A percentile compares a stretch with the other conserved stretches of the same genome.
phyloP scores from a whole-genome alignment of 1,140 invertebrate genomes.

The Tenebrio molitor region DNA sequence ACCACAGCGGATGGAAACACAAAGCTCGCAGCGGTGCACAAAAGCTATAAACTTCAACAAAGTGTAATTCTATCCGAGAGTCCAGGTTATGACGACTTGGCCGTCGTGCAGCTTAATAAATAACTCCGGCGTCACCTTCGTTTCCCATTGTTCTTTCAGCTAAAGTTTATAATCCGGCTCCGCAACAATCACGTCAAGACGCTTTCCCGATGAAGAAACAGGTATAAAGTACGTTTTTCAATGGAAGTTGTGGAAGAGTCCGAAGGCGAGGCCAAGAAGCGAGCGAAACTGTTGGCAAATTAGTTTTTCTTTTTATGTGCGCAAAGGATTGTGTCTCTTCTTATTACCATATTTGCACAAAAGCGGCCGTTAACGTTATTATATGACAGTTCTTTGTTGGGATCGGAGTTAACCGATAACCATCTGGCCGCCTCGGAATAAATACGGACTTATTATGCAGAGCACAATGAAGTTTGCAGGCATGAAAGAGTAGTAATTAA shows the following conservation, averaged over 20 bases:
- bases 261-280: not conserved
- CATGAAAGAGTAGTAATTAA: conserved; percentile 40
- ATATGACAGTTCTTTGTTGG: conserved; percentile 38
- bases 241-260: not conserved
- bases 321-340: conserved; percentile 4
- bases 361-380: conserved; percentile 29
- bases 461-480: not conserved
- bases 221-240: conserved; percentile 1
- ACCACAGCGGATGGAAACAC: not conserved
- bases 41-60: conserved; percentile 14
- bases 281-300: not conserved
- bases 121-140: not conserved
- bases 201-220: conserved; percentile 22
- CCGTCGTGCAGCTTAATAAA: conserved; percentile 27
- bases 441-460: conserved; percentile 6
- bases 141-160: conserved; percentile 15
- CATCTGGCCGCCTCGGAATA: conserved; percentile 16
- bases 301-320: conserved; percentile 7
- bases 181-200: conserved; percentile 3
- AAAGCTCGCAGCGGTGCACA: not conserved
- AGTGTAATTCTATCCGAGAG: conserved; percentile 25
- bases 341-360: conserved; percentile 42
- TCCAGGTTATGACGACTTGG: conserved; percentile 25
- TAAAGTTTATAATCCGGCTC: conserved; percentile 9
- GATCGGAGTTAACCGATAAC: conserved; percentile 14